Percentiles rank a stretch among this genome's conserved stretches.
These are phyloP conservation scores for Spermophilus dauricus DNA, from an alignment of 2,113 vertebrate genomes.

Conservation along the genomic window DNA sequence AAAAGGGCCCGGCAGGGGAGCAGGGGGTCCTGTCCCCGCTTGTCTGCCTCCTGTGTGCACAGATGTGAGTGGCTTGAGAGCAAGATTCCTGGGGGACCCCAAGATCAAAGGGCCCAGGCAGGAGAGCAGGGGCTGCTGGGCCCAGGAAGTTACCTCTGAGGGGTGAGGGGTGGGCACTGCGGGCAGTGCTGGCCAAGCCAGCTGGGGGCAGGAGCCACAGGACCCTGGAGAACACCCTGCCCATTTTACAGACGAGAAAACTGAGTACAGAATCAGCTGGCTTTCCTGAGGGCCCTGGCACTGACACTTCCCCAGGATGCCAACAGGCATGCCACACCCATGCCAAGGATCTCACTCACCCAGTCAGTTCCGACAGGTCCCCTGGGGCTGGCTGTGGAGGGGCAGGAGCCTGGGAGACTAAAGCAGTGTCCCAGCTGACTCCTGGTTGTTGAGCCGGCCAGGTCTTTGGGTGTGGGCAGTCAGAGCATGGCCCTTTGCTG, in stretches of 20 bases:
- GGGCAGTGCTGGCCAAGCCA: not conserved
- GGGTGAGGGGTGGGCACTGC: accelerated
- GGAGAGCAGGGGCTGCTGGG: not conserved
- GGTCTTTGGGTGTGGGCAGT: accelerated
- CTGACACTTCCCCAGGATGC: not conserved
- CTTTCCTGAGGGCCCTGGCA: not conserved
- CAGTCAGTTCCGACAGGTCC: not conserved
- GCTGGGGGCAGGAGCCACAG: not conserved
- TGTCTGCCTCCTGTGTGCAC: not conserved
- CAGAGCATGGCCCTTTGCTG: accelerated
- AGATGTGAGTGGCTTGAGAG: not conserved
- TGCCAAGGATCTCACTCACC: not conserved
- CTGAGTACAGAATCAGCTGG: not conserved
- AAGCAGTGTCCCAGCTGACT: accelerated
- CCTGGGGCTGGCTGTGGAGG: not conserved
- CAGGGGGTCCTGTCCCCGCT: not conserved
- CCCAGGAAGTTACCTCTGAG: not conserved
- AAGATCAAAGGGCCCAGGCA: not conserved
- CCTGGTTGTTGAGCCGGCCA: not conserved
- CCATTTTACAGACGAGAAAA: not conserved
- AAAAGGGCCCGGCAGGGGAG: too few species aligned
- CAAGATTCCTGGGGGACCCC: not conserved
- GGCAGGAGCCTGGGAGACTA: accelerated
- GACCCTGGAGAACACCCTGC: too few species aligned
- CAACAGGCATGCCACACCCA: accelerated